Evolutionary conservation across 1,140 invertebrate species (phyloP), one percentile per base, ranked within the genome.

Genomic region (Lethrus apterus): DNA sequence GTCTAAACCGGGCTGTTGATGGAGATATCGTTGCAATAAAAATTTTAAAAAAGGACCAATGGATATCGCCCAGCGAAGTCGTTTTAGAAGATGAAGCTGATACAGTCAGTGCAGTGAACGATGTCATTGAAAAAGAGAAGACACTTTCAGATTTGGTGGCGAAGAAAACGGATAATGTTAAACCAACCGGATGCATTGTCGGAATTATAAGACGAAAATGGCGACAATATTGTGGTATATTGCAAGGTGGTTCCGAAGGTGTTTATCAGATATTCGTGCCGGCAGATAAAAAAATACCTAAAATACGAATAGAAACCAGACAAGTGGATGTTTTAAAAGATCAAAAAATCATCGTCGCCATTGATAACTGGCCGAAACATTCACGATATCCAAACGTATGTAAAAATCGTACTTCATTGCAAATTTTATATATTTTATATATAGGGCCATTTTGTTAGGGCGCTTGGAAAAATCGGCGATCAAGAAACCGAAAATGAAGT

Each of bases 171-270:
- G 52, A 56, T 34, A 66, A 80, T 52, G 72, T 69, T 42, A 79
- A 74, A 60, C 90, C 88, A 13, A 96, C 89, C 4, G 95, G 88
- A 0, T 76, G 77, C 62, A 80, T 99, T 48, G 93, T 99, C 34
- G 94, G 92, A 11, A 95, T 99, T 51, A 89, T 99, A 33, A 81
- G 86, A 49, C 76, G 96, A 51, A 98, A 98, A 64, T 98, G 94
- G 93, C 72, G 93, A 20, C 90, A 93, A 55, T 95, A 93, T 67
- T 98, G 95, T 74, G 96, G 96, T 19, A 93, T 98, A 56, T 68
- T 99, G 35, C 80, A 89, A 61, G 89, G 81, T 65, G 72, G 79
- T 8, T 70, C 92, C 10, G 82, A 84, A 71, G 70, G 76, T 0
- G 70, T 75, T 1, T 75, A 80, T 33, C 90, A 94, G 64, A 67